These are phyloP conservation scores for Octonoba sinensis DNA, from an alignment of 2,888 invertebrate genomes.

Conservation along the genomic window DNA sequence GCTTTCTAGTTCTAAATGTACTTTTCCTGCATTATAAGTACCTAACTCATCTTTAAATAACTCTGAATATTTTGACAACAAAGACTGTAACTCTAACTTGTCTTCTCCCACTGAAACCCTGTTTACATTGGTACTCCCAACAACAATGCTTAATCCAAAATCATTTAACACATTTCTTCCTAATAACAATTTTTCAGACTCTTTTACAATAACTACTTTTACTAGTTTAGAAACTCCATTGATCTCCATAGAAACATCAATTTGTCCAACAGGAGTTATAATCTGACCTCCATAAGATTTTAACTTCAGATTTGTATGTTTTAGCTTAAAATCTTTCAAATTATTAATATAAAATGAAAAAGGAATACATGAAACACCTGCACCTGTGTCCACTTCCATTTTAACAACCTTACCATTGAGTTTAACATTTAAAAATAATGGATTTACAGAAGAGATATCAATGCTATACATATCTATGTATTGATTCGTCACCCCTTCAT, in stretches of 20 bases:
- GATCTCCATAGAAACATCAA: not conserved
- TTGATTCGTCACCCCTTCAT: not conserved
- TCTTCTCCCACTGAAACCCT: not conserved
- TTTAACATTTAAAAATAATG: too few relatives aligned
- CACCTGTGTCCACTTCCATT: too few relatives aligned
- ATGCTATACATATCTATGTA: too few relatives aligned
- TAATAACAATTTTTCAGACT: too few relatives aligned
- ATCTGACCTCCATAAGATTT: too few relatives aligned
- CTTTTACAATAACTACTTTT: too few relatives aligned
- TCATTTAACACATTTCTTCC: too few relatives aligned
- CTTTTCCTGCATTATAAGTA: not conserved
- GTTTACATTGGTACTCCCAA: not conserved
- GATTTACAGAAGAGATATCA: too few relatives aligned
- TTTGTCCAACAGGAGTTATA: not conserved
- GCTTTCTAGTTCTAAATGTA: not conserved
- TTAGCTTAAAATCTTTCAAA: not conserved
- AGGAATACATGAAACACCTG: not conserved
- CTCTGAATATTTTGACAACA: not conserved
- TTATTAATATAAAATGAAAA: not conserved
- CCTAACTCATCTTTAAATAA: not conserved
- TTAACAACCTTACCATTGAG: too few relatives aligned
- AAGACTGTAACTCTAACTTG: not conserved
- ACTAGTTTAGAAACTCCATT: not conserved
- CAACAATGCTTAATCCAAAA: too few relatives aligned
- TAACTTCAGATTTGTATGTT: not conserved